Evolutionary conservation across 2,888 invertebrate genomes (phyloP).

Genomic region (Pterostichus niger): DNA sequence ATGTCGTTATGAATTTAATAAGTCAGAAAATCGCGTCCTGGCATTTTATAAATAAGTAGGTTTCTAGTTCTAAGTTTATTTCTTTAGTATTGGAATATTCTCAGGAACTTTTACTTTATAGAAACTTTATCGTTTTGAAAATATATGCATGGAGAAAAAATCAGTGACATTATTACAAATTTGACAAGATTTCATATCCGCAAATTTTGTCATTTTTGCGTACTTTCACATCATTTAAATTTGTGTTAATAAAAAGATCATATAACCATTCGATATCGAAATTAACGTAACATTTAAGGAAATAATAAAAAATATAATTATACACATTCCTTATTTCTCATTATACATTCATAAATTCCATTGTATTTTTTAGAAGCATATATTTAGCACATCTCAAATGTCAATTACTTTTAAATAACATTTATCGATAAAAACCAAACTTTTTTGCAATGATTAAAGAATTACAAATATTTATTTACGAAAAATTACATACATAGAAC

Average conservation of each 20-base stretch:
- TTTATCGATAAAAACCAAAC: background rate
- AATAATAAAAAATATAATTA: slow-evolving; percentile 8
- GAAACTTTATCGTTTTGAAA: slow-evolving; percentile 54
- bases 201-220: slow-evolving; percentile 47
- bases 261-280: slow-evolving; percentile 5
- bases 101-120: slow-evolving; percentile 60
- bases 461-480: slow-evolving; percentile 22
- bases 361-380: slow-evolving; percentile 34
- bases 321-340: slow-evolving; percentile 14
- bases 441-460: slow-evolving; percentile 13
- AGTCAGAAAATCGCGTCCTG: slow-evolving; percentile 47
- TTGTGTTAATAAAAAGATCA: slow-evolving; percentile 33
- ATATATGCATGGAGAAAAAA: slow-evolving; percentile 25
- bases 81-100: slow-evolving; percentile 59
- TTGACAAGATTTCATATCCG: slow-evolving; percentile 51
- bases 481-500: slow-evolving; percentile 4
- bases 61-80: slow-evolving; percentile 57
- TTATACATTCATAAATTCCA: slow-evolving; percentile 47
- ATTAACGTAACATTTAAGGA: slow-evolving; percentile 19
- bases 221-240: slow-evolving; percentile 56
- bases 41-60: slow-evolving; percentile 53
- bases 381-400: slow-evolving; percentile 46
- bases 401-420: slow-evolving; percentile 30
- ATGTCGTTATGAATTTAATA: slow-evolving; percentile 4
- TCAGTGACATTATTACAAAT: slow-evolving; percentile 39